Conservation (phyloP, 1,140 invertebrate genomes). For the Venturia canescens region DNA sequence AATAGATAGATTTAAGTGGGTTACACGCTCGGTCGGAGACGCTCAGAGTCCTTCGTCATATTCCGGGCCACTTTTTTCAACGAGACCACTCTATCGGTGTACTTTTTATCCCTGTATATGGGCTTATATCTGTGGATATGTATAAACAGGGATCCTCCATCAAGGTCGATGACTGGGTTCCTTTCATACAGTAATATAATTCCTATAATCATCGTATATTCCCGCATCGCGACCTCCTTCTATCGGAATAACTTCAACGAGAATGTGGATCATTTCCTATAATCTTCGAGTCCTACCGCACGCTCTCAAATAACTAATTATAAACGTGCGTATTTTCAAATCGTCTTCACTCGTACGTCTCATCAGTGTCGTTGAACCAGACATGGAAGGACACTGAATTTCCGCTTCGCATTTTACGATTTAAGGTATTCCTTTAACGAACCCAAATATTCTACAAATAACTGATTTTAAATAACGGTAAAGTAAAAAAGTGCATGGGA, state of each 20-base stretch:
- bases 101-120: no score
- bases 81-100: background rate
- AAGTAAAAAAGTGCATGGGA: no score
- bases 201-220: conserved; percentile 13
- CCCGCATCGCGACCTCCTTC: conserved; percentile 11
- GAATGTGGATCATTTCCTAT: conserved; percentile 10
- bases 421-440: no score
- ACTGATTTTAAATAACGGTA: no score
- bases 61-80: conserved; percentile 52
- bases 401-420: no score
- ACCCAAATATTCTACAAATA: no score
- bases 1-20: conserved; percentile 60
- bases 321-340: background rate
- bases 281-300: background rate
- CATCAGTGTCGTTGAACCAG: background rate
- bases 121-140: no score
- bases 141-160: background rate
- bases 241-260: background rate
- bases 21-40: conserved; percentile 68
- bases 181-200: background rate
- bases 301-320: background rate
- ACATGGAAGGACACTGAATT: no score
- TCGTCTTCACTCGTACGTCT: background rate
- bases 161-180: conserved; percentile 18
- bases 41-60: conserved; percentile 54